phyloP scores from a whole-genome alignment of 2,797 vertebrate species.

The Tapera naevia region DNA sequence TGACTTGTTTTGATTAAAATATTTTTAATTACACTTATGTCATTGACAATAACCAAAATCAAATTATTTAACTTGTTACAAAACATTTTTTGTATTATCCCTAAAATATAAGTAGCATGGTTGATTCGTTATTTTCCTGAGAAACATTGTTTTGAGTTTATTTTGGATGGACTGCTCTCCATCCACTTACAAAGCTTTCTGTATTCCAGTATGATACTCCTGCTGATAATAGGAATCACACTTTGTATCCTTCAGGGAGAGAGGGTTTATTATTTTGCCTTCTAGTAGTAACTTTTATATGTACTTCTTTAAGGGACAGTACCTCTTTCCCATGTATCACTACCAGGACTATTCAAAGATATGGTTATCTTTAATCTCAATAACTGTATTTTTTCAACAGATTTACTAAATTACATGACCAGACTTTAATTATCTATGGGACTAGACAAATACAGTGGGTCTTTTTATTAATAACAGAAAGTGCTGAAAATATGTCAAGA shows the following conservation, averaged over 20 bases:
- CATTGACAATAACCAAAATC: not conserved
- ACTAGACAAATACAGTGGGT: accelerated
- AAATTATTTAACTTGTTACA: not conserved
- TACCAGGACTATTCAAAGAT: not conserved
- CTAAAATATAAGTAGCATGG: not conserved
- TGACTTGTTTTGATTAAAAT: not conserved
- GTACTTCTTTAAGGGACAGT: not conserved
- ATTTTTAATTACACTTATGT: not conserved
- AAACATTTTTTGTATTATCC: not conserved
- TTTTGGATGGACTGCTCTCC: not conserved
- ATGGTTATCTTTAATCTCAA: not conserved
- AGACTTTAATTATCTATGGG: not conserved
- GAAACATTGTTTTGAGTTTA: not conserved
- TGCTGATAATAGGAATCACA: not conserved
- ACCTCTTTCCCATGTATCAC: not conserved
- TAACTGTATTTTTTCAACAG: not conserved
- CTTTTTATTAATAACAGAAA: not conserved
- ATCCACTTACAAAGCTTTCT: not conserved
- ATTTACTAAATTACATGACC: not conserved
- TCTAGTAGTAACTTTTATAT: not conserved
- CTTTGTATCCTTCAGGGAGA: not conserved
- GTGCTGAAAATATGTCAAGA: not conserved
- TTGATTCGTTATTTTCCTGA: not conserved
- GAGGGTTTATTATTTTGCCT: not conserved
- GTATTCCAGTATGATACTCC: not conserved